These are phyloP conservation scores for Melanotus villosus DNA, from an alignment of 2,888 invertebrate species.

Conservation along the genomic window DNA sequence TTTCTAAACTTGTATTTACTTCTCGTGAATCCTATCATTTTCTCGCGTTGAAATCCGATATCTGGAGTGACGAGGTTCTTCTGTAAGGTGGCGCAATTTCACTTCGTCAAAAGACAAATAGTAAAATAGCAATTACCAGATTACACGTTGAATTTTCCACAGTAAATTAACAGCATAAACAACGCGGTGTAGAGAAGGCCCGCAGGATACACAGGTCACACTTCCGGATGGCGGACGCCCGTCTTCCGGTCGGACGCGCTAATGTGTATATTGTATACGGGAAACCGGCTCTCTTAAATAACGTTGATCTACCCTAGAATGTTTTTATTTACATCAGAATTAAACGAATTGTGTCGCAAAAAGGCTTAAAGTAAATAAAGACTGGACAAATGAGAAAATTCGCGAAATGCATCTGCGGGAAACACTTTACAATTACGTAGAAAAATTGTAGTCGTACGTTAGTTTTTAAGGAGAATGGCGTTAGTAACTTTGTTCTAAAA, in stretches of 20 bases:
- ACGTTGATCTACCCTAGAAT: slow-evolving; percentile 31
- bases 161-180: slow-evolving; percentile 42
- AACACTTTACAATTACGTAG: not conserved
- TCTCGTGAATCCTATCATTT: slow-evolving; percentile 11
- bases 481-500: not conserved
- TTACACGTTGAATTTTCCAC: slow-evolving; percentile 26
- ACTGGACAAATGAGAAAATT: slow-evolving; percentile 1
- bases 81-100: slow-evolving; percentile 10
- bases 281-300: slow-evolving; percentile 46
- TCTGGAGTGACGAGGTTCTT: not conserved
- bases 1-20: slow-evolving; percentile 39
- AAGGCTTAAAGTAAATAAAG: slow-evolving; percentile 16
- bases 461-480: not conserved
- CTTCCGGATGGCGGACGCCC: slow-evolving; percentile 50
- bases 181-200: slow-evolving; percentile 45
- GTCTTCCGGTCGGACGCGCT: slow-evolving; percentile 51
- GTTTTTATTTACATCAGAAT: slow-evolving; percentile 25
- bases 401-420: not conserved
- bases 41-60: not conserved
- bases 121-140: slow-evolving; percentile 20
- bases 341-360: slow-evolving; percentile 4
- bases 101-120: slow-evolving; percentile 15
- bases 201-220: slow-evolving; percentile 51
- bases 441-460: not conserved
- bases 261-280: slow-evolving; percentile 48